Conservation (phyloP, 2,888 invertebrate genomes). For the Maniola hyperantus region DNA sequence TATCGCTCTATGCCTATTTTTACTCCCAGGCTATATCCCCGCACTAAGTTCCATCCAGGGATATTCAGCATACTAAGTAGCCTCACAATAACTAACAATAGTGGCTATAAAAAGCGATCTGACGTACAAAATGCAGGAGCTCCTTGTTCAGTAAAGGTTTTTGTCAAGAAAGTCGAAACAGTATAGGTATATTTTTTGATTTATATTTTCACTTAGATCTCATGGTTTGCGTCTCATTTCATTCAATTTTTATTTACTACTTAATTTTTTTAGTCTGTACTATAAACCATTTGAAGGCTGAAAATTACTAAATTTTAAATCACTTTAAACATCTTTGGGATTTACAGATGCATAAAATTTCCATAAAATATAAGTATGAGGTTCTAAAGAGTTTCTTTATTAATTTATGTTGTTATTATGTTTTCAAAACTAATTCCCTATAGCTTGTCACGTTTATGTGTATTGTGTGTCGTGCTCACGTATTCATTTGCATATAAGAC, state of each 20-base stretch:
- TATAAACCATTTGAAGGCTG: no score
- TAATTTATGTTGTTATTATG: background rate
- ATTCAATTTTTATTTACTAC: no score
- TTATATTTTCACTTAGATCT: background rate
- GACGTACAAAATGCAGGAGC: slow-evolving; percentile 3
- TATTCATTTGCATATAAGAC: slow-evolving; percentile 73
- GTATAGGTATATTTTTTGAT: slow-evolving; percentile 1
- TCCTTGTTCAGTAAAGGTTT: background rate
- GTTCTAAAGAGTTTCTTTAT: background rate
- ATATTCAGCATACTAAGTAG: slow-evolving; percentile 65
- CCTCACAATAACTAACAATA: slow-evolving; percentile 57
- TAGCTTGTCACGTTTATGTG: slow-evolving; percentile 49
- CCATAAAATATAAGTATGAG: background rate
- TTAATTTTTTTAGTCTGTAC: no score
- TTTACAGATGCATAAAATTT: background rate
- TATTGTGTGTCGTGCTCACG: slow-evolving; percentile 59
- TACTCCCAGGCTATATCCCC: slow-evolving; percentile 60
- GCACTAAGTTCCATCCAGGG: slow-evolving; percentile 47
- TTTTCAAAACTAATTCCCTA: slow-evolving; percentile 38
- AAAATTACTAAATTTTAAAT: no score
- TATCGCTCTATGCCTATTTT: slow-evolving; percentile 51
- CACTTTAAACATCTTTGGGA: no score
- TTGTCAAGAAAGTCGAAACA: no score
- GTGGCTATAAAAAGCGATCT: slow-evolving; percentile 55
- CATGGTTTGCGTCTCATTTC: background rate